These are phyloP conservation scores for Penaeus indicus DNA, from an alignment of 1,140 invertebrate species.

Conservation along the genomic window DNA sequence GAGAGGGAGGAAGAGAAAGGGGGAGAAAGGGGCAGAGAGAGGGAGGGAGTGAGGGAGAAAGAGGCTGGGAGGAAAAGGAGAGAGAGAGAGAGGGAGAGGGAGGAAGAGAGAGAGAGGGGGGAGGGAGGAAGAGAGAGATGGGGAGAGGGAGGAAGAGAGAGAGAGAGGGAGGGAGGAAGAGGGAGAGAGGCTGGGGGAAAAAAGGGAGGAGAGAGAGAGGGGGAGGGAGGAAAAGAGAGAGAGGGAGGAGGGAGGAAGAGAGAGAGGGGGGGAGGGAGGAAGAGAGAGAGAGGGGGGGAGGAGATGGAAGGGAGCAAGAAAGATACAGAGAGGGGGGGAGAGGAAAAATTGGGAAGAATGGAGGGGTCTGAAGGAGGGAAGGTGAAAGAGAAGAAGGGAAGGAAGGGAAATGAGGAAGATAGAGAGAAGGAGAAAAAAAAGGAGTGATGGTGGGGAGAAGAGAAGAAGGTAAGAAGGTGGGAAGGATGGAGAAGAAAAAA, in stretches of 20 bases:
- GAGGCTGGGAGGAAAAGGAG: neutral
- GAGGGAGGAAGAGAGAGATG: neutral
- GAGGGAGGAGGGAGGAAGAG: neutral
- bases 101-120: no score
- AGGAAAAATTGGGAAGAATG: neutral
- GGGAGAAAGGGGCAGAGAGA: neutral
- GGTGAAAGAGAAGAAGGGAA: neutral
- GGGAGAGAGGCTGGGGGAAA: neutral
- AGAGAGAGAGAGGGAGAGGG: neutral
- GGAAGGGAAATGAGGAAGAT: neutral
- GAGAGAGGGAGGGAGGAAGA: neutral
- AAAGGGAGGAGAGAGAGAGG: neutral
- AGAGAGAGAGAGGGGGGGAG: neutral
- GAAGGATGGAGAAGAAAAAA: neutral
- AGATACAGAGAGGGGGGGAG: neutral
- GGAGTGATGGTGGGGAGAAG: neutral
- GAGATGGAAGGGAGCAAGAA: neutral
- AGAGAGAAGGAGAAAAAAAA: neutral
- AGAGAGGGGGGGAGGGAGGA: no score
- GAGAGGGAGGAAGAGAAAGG: no score
- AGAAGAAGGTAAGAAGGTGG: neutral
- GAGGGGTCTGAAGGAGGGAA: neutral
- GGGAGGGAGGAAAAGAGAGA: neutral
- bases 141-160: neutral
- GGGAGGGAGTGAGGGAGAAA: neutral